Conservation (phyloP, 1,140 invertebrate genomes). For the Campoletis sonorensis region DNA sequence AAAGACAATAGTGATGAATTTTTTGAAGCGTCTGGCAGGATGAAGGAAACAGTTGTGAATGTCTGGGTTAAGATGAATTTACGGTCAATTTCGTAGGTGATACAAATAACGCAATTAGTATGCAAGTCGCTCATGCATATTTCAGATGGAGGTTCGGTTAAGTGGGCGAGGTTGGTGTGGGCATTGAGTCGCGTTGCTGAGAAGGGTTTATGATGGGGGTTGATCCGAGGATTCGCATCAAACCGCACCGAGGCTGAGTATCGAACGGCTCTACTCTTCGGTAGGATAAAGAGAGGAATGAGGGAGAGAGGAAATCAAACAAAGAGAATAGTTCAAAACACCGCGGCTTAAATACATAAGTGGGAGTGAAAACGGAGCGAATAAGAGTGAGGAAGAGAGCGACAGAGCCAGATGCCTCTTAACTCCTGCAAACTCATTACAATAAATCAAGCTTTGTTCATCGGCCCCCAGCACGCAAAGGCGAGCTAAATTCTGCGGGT, state of each 20-base stretch:
- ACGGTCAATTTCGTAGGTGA: slow-evolving; percentile 59
- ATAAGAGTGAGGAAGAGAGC: slow-evolving; percentile 31
- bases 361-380: slow-evolving; percentile 46
- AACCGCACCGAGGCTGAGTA: slow-evolving; percentile 73
- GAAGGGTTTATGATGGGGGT: slow-evolving; percentile 77
- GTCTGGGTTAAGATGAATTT: slow-evolving; percentile 33
- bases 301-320: slow-evolving; percentile 32
- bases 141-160: slow-evolving; percentile 64
- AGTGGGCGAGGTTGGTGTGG: slow-evolving; percentile 53
- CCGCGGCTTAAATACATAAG: slow-evolving; percentile 49
- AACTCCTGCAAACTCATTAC: slow-evolving; percentile 77
- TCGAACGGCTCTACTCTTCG: slow-evolving; percentile 63
- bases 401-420: slow-evolving; percentile 66
- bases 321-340: slow-evolving; percentile 39
- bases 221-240: slow-evolving; percentile 75
- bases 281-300: background rate
- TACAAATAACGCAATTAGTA: slow-evolving; percentile 76
- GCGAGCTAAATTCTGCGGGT: slow-evolving; percentile 72
- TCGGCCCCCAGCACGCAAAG: slow-evolving; percentile 67
- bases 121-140: slow-evolving; percentile 74
- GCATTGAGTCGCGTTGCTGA: slow-evolving; percentile 65
- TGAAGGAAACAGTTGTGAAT: background rate
- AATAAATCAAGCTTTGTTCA: slow-evolving; percentile 78
- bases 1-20: too few species aligned
- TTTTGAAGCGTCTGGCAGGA: background rate